A percentile compares a stretch with the other conserved stretches of the same genome.
phyloP scores from a whole-genome alignment of 2,888 invertebrate genomes.

The Erpobdella octoculata region DNA sequence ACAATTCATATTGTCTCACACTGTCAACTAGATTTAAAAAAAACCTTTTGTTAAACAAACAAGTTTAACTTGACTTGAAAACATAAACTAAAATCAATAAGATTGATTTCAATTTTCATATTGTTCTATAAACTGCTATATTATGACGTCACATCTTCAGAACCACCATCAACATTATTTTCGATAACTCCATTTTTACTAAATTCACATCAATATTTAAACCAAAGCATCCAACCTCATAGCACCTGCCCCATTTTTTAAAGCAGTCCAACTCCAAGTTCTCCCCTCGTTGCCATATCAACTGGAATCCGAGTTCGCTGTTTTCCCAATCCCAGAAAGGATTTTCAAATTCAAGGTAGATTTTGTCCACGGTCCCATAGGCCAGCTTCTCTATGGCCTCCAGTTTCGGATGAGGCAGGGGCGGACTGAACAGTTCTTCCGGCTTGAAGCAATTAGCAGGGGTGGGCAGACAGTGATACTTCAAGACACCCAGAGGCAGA shows the following conservation, averaged over 20 bases:
- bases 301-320: conserved; percentile 45
- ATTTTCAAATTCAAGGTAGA: conserved; percentile 69
- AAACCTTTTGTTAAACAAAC: no score
- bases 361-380: conserved; percentile 68
- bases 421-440: conserved; percentile 64
- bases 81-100: no score
- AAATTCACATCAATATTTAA: no score
- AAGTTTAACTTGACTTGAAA: no score
- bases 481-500: conserved; percentile 70
- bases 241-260: conserved; percentile 27
- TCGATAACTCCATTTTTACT: no score
- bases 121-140: no score
- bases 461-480: conserved; percentile 56
- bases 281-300: conserved; percentile 40
- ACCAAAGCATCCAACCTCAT: not conserved
- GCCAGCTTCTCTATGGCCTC: conserved; percentile 64
- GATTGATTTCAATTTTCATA: no score
- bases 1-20: no score
- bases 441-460: no score
- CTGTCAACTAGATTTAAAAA: no score
- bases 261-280: conserved; percentile 32
- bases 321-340: conserved; percentile 67
- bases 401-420: conserved; percentile 64
- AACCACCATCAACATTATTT: no score
- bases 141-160: no score